phyloP scores from a whole-genome alignment of 92 coral and sea anemone species.

The Epizoanthus stellaris region DNA sequence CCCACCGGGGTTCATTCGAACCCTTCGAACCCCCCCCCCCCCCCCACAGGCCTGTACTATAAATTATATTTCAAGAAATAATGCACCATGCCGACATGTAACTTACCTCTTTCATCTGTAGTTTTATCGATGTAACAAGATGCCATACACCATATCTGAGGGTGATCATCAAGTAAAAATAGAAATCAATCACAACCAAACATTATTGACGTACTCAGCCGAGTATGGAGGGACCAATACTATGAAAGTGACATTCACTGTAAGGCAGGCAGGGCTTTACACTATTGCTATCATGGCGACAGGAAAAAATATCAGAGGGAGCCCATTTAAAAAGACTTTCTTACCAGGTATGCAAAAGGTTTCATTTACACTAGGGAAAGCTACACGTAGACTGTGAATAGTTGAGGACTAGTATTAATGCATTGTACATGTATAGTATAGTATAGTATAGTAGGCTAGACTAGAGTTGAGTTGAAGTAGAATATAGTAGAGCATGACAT shows the following conservation, averaged over 20 bases:
- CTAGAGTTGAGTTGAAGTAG: no score
- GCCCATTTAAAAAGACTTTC: conserved; percentile 89
- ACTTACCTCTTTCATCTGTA: conserved; percentile 4
- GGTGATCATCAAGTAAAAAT: conserved; percentile 51
- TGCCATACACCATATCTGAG: conserved; percentile 50
- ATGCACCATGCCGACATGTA: no score
- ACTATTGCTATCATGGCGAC: conserved; percentile 71
- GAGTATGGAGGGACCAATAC: conserved; percentile 76
- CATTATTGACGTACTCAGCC: conserved; percentile 52
- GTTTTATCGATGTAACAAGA: conserved; percentile 75
- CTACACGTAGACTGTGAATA: no score
- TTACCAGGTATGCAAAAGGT: conserved; percentile 74
- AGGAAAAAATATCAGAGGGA: conserved; percentile 75
- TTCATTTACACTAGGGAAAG: no score
- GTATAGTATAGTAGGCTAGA: no score
- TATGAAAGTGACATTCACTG: conserved; percentile 86
- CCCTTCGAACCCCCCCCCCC: no score
- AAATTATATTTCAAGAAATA: no score
- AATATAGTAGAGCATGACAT: no score
- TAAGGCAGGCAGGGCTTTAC: conserved; percentile 86
- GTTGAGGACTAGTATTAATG: no score
- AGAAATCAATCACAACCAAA: conserved; percentile 66
- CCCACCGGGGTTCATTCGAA: no score
- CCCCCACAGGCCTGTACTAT: no score
- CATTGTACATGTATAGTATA: no score